These are phyloP conservation scores for Notolepis coatsorum DNA, from an alignment of 2,797 vertebrate species.

Conservation along the genomic window DNA sequence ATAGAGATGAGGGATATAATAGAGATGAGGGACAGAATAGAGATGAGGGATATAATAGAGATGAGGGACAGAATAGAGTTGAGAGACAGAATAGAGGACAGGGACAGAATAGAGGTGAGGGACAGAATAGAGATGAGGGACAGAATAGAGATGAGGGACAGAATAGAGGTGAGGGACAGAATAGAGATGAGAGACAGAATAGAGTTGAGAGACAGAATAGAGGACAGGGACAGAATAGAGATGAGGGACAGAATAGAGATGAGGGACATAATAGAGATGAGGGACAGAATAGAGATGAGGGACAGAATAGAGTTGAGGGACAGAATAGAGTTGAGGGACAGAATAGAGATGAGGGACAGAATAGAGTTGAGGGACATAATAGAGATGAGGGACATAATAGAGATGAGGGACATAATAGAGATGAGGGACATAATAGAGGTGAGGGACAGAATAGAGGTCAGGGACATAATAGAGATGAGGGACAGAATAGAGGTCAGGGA, in stretches of 20 bases:
- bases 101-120: slow-evolving; percentile 43
- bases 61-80: slow-evolving; percentile 41
- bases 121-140: slow-evolving; percentile 40
- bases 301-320: slow-evolving; percentile 40
- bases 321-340: slow-evolving; percentile 40
- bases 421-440: slow-evolving; percentile 37
- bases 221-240: too few species aligned
- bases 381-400: too few species aligned
- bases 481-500: slow-evolving; percentile 40
- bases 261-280: slow-evolving; percentile 27
- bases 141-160: slow-evolving; percentile 40
- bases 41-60: slow-evolving; percentile 43
- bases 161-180: too few species aligned
- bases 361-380: slow-evolving; percentile 42
- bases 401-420: slow-evolving; percentile 40
- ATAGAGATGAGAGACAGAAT: slow-evolving; percentile 35
- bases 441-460: slow-evolving; percentile 43
- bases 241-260: slow-evolving; percentile 41
- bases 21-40: slow-evolving; percentile 38
- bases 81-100: slow-evolving; percentile 26
- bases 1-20: slow-evolving; percentile 42
- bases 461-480: too few species aligned
- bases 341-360: slow-evolving; percentile 38
- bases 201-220: too few species aligned
- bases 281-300: slow-evolving; percentile 43